phyloP scores from a whole-genome alignment of 2,888 invertebrate genomes.

The Entomobrya proxima region DNA sequence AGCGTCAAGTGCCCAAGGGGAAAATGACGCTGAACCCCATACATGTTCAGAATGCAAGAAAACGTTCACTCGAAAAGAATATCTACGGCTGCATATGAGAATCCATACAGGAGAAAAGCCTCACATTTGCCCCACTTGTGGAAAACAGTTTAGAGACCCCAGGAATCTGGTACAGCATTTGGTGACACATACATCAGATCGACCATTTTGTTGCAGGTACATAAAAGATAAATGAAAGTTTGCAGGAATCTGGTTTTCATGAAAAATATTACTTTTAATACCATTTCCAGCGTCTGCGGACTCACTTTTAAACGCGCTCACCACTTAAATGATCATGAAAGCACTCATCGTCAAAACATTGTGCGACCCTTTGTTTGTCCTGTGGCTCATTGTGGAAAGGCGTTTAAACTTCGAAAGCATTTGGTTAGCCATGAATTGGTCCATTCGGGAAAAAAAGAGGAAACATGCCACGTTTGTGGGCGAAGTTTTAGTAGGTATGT shows the following conservation, averaged over 20 bases:
- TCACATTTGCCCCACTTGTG: conserved; percentile 47
- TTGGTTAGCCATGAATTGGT: conserved; percentile 64
- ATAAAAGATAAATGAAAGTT: background rate
- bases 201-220: conserved; percentile 64
- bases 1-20: background rate
- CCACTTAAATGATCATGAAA: conserved; percentile 63
- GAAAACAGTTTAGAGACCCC: conserved; percentile 60
- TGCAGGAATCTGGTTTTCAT: background rate
- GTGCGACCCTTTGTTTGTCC: conserved; percentile 59
- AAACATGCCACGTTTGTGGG: conserved; percentile 59
- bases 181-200: conserved; percentile 63
- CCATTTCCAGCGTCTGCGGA: conserved; percentile 59
- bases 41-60: conserved; percentile 65
- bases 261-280: conserved; percentile 1
- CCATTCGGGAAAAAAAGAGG: conserved; percentile 48
- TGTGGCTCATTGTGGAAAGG: conserved; percentile 52
- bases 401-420: conserved; percentile 64
- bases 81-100: conserved; percentile 62
- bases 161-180: conserved; percentile 59
- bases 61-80: conserved; percentile 62
- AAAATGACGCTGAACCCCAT: conserved; percentile 6
- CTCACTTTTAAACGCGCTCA: conserved; percentile 62
- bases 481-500: conserved; percentile 58
- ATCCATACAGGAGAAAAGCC: conserved; percentile 60
- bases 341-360: conserved; percentile 52